Evolutionary conservation across 1,140 invertebrate genomes (phyloP), one percentile per base, ranked within the genome.

Genomic region (Pseudachorutes palmiensis): DNA sequence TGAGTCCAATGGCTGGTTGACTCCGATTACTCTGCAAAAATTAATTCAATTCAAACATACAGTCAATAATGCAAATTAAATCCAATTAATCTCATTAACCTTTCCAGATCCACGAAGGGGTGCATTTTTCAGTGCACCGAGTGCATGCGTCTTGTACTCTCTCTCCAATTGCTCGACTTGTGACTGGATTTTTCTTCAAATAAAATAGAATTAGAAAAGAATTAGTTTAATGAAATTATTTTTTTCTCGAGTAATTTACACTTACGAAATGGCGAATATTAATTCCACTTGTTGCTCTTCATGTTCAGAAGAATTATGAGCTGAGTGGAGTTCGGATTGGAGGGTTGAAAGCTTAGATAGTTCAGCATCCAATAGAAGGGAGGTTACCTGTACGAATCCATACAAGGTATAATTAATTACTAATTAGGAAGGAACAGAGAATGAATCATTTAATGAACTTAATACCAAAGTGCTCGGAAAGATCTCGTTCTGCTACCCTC

Each of bases 21-120:
- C 87, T 88, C 74, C 87, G 78, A 74, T 87, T 87, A 70, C 86
- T 87, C 87, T 89, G 81, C 72, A 77, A n/a, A 85, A n/a, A n/a
- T n/a, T n/a, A n/a, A n/a, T n/a, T n/a, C n/a, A n/a, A n/a, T n/a
- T n/a, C n/a, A n/a, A n/a, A n/a, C n/a, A n/a, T n/a, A n/a, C n/a
- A n/a, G n/a, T n/a, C n/a, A n/a, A n/a, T 45, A 45, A 12, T 45
- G 36, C 9, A 45, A 45, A 45, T 45, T 12, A 45, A 45, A 45
- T 45, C 19, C 36, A 45, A 45, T 45, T 45, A 45, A 12, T 45
- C 9, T 45, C 19, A 12, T 45, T 82, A 77, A 87, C 86, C 81
- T 87, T 87, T 71, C 85, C 85, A 55, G 82, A 85, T 45, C 82
- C 84, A 62, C 85, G 79, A 2, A 83, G 83, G 75, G 86, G 86